Evolutionary conservation across 2,797 vertebrate genomes (phyloP), one percentile per base, ranked within the genome.

Genomic region (Sebastiscus tertius): DNA sequence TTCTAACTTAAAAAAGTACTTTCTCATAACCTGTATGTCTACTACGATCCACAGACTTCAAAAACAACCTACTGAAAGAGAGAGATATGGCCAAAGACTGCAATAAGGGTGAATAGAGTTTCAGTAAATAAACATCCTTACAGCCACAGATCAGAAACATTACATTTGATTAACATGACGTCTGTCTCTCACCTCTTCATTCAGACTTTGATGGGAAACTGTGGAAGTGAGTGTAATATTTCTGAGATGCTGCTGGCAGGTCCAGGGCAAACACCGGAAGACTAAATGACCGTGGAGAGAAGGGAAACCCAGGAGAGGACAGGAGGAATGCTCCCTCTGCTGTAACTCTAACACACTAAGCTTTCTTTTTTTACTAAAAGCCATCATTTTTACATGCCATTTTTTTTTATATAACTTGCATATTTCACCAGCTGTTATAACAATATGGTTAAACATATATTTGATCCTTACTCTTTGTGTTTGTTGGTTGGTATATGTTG

Each of bases 31-130:
- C 22, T 70, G 18, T 58, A 1, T 54, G 8, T 68, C 20, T 68
- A 1, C n/a, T 27, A 4, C 39, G 18, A 75, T 7, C 22, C 67
- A 29, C 94, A 99, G 98, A 98, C 91, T 98, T 97, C 96, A 99
- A 99, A 95, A 99, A 99, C 96, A 99, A 99, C 95, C 96, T 99
- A 86, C 91, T 99, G 91, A 99, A 98, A 94, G 98, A 98, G 94
- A 96, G 91, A 81, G 96, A 96, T 49, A 94, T 97, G 93, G 92
- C 92, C 88, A 97, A 96, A 18, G 97, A 97, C 93, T 95, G 97
- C 93, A 98, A 99, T 94, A 97, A 91, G 95, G 98, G 98, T 99
- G 93, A 96, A 87, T 39, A 55, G 24, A 52, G 29, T 68, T 36
- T 75, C 27, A 56, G 10, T 16, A 33, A 75, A 61, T 26, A 66